These are phyloP conservation scores for Oligia fasciuncula DNA, from an alignment of 2,888 invertebrate species.

Conservation along the genomic window DNA sequence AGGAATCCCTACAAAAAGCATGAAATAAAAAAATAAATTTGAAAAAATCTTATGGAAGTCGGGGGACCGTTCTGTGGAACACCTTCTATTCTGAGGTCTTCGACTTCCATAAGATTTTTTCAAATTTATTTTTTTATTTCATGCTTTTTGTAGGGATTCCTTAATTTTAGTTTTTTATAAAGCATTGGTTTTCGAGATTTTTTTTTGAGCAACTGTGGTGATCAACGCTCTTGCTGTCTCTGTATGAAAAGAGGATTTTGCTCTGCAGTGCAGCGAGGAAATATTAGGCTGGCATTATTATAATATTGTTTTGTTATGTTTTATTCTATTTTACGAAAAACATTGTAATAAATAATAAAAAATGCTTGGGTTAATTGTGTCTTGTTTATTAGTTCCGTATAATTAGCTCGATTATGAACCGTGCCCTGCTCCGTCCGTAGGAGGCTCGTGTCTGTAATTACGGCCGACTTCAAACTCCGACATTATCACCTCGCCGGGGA, in stretches of 20 bases:
- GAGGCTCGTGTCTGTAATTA: slow-evolving; percentile 78
- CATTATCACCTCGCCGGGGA: slow-evolving; percentile 80
- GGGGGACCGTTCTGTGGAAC: no score
- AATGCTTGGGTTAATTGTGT: slow-evolving; percentile 69
- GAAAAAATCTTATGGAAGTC: no score
- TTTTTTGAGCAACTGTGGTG: not conserved
- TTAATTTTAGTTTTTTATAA: not conserved
- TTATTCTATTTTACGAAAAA: not conserved
- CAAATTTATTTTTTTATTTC: no score
- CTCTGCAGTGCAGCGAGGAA: no score
- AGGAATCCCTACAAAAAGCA: no score
- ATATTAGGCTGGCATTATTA: not conserved
- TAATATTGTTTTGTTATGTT: not conserved
- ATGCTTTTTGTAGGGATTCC: no score
- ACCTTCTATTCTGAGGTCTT: no score
- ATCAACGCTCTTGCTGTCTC: not conserved
- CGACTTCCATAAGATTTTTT: no score
- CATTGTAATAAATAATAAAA: slow-evolving; percentile 27
- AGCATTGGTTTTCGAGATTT: not conserved
- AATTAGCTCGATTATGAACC: slow-evolving; percentile 83
- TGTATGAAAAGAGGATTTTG: not conserved
- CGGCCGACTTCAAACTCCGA: slow-evolving; percentile 81
- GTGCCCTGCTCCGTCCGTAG: slow-evolving; percentile 53
- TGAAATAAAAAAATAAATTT: no score
- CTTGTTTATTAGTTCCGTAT: slow-evolving; percentile 85